These are phyloP conservation scores for Eclectus roratus DNA, from an alignment of 2,113 vertebrate species.

Conservation along the genomic window DNA sequence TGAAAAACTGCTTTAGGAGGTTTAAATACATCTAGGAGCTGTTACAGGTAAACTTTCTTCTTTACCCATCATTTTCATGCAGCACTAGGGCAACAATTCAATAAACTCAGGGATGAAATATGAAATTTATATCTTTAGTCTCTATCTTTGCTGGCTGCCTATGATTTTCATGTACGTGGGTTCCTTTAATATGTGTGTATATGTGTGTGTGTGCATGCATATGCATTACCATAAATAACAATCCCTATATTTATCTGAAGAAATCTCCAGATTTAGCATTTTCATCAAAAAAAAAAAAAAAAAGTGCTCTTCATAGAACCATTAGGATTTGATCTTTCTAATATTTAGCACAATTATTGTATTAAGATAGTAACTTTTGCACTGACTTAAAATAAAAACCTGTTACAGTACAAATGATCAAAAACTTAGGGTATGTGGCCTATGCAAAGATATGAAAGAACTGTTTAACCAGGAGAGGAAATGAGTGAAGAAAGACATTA, in stretches of 20 bases:
- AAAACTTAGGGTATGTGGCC: background rate
- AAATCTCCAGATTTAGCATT: background rate
- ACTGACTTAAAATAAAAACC: background rate
- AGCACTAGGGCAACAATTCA: background rate
- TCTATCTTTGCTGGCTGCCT: background rate
- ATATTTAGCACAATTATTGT: background rate
- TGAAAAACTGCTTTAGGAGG: background rate
- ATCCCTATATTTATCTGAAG: background rate
- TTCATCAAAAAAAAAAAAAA: background rate
- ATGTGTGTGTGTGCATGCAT: too few relatives aligned
- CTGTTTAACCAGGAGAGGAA: background rate
- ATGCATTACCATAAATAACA: background rate
- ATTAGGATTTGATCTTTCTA: background rate
- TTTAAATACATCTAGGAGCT: background rate
- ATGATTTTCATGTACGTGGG: background rate
- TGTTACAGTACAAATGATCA: background rate
- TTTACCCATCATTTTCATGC: background rate
- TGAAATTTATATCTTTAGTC: background rate
- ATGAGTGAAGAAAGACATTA: background rate
- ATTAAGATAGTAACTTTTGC: background rate
- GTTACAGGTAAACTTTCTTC: background rate
- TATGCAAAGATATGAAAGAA: background rate
- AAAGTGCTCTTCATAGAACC: background rate
- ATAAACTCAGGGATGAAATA: background rate
- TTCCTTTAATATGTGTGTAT: background rate